These are phyloP conservation scores for Diarsia rubi DNA, from an alignment of 2,888 invertebrate genomes.

Conservation along the genomic window DNA sequence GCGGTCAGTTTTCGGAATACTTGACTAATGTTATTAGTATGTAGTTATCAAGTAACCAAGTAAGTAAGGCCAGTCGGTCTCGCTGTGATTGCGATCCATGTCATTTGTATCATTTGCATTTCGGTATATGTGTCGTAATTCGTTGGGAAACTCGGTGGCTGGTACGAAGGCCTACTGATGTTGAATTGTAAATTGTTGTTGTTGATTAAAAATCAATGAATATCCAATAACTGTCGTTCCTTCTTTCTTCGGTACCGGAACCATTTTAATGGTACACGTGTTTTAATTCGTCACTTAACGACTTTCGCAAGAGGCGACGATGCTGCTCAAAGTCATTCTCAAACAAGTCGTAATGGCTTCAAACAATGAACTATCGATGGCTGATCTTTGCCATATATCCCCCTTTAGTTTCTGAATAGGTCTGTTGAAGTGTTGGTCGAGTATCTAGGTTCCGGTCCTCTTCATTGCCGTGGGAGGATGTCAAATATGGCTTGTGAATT, in stretches of 20 bases:
- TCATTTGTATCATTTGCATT: conserved; percentile 70
- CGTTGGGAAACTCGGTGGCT: conserved; percentile 58
- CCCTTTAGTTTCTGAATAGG: conserved; percentile 18
- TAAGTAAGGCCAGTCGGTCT: conserved; percentile 57
- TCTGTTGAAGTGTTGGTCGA: conserved; percentile 21
- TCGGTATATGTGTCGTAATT: conserved; percentile 61
- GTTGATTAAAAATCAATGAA: conserved; percentile 39
- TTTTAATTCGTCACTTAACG: conserved; percentile 44
- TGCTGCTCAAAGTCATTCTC: conserved; percentile 10
- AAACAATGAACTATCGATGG: conserved; percentile 13
- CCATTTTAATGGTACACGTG: conserved; percentile 26
- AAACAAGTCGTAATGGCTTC: conserved; percentile 1
- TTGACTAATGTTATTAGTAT: conserved; percentile 32
- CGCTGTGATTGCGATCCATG: conserved; percentile 72
- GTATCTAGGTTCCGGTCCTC: conserved; percentile 27
- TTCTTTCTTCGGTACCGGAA: conserved; percentile 16
- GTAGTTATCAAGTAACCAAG: conserved; percentile 42
- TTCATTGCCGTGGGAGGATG: not conserved
- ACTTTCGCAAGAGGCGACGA: conserved; percentile 34
- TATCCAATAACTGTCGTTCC: conserved; percentile 16
- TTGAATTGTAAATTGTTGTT: conserved; percentile 45
- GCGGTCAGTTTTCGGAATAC: conserved; percentile 40
- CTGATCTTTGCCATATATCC: conserved; percentile 27
- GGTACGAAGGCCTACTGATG: conserved; percentile 42
- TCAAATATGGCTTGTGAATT: no score